Evolutionary conservation across 2,888 invertebrate species (phyloP), one percentile per base, ranked within the genome.

Genomic region (Eustalomyia histrio): DNA sequence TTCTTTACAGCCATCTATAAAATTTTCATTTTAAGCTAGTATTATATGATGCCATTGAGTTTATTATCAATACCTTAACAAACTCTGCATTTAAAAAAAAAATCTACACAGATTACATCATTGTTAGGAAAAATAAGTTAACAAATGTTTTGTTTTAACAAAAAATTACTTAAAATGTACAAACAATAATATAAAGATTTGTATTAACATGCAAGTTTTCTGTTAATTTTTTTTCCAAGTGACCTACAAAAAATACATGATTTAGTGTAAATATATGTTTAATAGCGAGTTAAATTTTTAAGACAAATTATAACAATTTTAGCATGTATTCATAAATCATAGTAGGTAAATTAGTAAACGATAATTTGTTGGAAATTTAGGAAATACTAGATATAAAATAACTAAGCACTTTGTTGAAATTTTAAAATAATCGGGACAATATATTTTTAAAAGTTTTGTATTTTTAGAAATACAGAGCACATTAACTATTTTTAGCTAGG

Each of bases 231-330:
- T 2, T 47, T 47, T 47, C 14, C 3, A 47, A 47, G n/a, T 47
- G 43, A 47, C 43, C 43, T 47, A 47, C 43, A 47, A n/a, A 47
- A 29, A 47, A 47, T 47, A 60, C 39, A 53, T 60, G 39, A 75
- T 67, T 58, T 65, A 16, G 57, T 50, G 47, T 73, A 21, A 57
- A 60, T 47, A 53, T 14, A n/a, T n/a, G n/a, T n/a, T n/a, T n/a
- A 21, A 9, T 29, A 18, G 33, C 29, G n/a, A 21, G 18, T 21
- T 24, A 29, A 3, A 29, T 43, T 47, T 47, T 47, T 4, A 1
- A 14, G n/a, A 47, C 43, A 47, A 47, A 47, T n/a, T 47, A 47
- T 47, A n/a, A 47, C n/a, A 47, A 47, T 47, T 47, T 47, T 47
- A 47, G n/a, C 43, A 47, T n/a, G 43, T n/a, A 47, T 47, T 47